Conservation (phyloP, 2,888 invertebrate species). For the Heliothis peltigera region DNA sequence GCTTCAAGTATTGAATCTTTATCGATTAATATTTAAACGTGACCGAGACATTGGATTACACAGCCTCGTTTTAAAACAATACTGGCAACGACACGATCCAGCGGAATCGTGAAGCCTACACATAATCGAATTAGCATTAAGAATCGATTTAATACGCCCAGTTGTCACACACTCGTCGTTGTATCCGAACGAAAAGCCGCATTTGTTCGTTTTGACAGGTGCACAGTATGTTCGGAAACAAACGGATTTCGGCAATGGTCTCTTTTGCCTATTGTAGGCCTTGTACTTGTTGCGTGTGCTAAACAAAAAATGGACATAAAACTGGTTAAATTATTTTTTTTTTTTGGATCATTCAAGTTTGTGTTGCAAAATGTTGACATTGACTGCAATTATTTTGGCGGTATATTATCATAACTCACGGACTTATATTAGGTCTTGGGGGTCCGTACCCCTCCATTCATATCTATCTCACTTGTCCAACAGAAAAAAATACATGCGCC, state of each 20-base stretch:
- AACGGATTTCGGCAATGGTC: constrained; percentile 19
- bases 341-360: constrained; percentile 29
- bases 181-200: constrained; percentile 42
- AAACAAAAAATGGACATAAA: constrained; percentile 14
- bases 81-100: constrained; percentile 36
- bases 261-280: constrained; percentile 25
- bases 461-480: too few species aligned
- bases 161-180: constrained; percentile 50
- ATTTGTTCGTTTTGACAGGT: constrained; percentile 52
- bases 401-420: too few species aligned
- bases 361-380: constrained; percentile 30
- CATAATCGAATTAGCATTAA: constrained; percentile 52
- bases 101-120: constrained; percentile 50
- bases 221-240: constrained; percentile 47
- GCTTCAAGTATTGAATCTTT: constrained; percentile 30
- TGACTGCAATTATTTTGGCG: constrained; percentile 37
- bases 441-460: too few species aligned
- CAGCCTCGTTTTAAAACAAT: constrained; percentile 44
- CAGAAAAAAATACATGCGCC: too few species aligned
- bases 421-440: too few species aligned
- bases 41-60: constrained; percentile 59
- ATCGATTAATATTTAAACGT: constrained; percentile 59
- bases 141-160: constrained; percentile 52
- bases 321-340: constrained; percentile 4
- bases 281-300: constrained; percentile 26